A percentile compares a stretch with the other conserved stretches of the same genome.
Conservation (phyloP, 2,113 vertebrate genomes). For the Archocentrus centrarchus region DNA sequence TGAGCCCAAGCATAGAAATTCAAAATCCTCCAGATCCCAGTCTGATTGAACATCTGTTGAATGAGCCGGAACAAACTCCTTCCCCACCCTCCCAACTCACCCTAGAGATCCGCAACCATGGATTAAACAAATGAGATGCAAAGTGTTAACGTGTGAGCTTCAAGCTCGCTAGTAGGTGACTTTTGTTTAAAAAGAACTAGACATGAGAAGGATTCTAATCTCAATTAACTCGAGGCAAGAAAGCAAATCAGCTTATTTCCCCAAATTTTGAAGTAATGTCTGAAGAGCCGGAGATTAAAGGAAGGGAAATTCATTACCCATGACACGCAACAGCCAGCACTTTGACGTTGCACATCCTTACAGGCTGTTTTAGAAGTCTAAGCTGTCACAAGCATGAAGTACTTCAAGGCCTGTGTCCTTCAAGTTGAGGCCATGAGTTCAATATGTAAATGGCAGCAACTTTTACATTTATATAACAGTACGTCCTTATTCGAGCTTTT, state of each 20-base stretch:
- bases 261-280: background rate
- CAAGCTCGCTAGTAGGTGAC: background rate
- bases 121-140: background rate
- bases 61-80: background rate
- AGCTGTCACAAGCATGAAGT: conserved; percentile 44
- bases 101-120: background rate
- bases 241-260: conserved; percentile 1
- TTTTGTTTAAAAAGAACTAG: background rate
- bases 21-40: background rate
- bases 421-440: conserved; percentile 4
- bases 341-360: conserved; percentile 46
- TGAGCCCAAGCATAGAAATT: accelerated
- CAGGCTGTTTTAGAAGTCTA: conserved; percentile 58
- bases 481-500: background rate
- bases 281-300: background rate
- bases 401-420: conserved; percentile 26
- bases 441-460: background rate
- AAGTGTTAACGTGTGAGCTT: background rate
- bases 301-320: background rate
- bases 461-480: background rate
- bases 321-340: conserved; percentile 19
- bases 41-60: background rate
- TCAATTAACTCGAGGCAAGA: background rate
- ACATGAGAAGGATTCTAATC: background rate
- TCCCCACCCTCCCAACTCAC: background rate